Percentiles rank a stretch among this genome's conserved stretches.
phyloP scores from a whole-genome alignment of 1,140 invertebrate genomes.

The Aphaenogaster floridana region DNA sequence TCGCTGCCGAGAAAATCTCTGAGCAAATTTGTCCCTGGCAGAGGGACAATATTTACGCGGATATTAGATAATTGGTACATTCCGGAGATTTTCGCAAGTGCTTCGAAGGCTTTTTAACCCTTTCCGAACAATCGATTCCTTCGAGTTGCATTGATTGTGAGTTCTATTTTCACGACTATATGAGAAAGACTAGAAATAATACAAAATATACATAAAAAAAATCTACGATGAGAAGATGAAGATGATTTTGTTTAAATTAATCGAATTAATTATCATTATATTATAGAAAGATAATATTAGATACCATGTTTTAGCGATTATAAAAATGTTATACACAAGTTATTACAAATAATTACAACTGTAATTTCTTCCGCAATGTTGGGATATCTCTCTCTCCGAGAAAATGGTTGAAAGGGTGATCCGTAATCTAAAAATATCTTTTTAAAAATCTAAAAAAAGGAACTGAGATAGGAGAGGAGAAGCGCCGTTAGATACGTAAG shows the following conservation, averaged over 20 bases:
- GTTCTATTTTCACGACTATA: background rate
- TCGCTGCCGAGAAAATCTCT: constrained; percentile 35
- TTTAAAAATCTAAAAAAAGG: constrained; percentile 33
- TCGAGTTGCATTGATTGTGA: background rate
- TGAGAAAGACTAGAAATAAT: background rate
- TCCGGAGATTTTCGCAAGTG: constrained; percentile 27
- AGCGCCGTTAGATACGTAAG: constrained; percentile 22
- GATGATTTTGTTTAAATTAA: background rate
- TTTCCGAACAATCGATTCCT: background rate
- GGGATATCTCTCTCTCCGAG: background rate
- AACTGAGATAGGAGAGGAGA: background rate
- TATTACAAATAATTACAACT: background rate
- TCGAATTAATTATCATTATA: background rate
- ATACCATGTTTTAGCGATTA: background rate
- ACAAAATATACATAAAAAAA: background rate
- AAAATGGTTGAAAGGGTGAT: background rate
- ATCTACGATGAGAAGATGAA: background rate
- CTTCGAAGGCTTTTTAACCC: constrained; percentile 24
- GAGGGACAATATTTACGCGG: constrained; percentile 55
- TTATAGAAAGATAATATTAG: too few relatives aligned
- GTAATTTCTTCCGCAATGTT: background rate
- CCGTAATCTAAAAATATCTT: constrained; percentile 28
- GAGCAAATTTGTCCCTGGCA: constrained; percentile 48
- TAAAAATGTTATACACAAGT: background rate
- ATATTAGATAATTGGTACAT: constrained; percentile 62